Percentiles rank a stretch among this genome's conserved stretches.
Conservation (phyloP, 1,140 invertebrate genomes). For the Trichonephila clavipes region DNA sequence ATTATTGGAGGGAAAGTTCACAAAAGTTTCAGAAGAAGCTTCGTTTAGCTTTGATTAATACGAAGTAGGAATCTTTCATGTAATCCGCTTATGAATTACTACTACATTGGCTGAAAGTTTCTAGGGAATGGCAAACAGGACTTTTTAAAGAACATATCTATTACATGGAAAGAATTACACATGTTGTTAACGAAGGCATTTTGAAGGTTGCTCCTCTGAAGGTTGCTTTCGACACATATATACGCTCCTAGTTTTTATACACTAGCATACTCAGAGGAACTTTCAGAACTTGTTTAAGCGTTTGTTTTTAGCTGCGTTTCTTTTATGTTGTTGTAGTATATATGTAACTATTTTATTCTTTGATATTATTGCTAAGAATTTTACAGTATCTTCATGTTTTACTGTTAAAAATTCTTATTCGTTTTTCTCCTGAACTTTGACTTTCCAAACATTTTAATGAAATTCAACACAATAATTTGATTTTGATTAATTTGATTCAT, state of each 20-base stretch:
- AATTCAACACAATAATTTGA: too few relatives aligned
- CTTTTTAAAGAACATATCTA: slow-evolving; percentile 40
- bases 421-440: too few relatives aligned
- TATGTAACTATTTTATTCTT: too few relatives aligned
- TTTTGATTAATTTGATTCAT: too few relatives aligned
- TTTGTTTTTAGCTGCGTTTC: too few relatives aligned
- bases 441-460: too few relatives aligned
- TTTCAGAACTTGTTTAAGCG: not conserved
- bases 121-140: slow-evolving; percentile 46
- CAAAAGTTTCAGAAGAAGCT: slow-evolving; percentile 50
- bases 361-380: too few relatives aligned
- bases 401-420: too few relatives aligned
- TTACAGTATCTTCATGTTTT: too few relatives aligned
- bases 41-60: slow-evolving; percentile 73
- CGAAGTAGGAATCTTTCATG: slow-evolving; percentile 8
- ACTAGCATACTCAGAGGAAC: not conserved
- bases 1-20: slow-evolving; percentile 66
- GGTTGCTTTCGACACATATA: too few relatives aligned
- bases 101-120: slow-evolving; percentile 35
- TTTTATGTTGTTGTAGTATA: too few relatives aligned
- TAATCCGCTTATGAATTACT: slow-evolving; percentile 72
- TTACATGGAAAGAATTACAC: not conserved
- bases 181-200: slow-evolving; percentile 61
- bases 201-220: not conserved
- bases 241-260: not conserved